Conservation (phyloP, 2,888 invertebrate species). For the Drosophila affinis region DNA sequence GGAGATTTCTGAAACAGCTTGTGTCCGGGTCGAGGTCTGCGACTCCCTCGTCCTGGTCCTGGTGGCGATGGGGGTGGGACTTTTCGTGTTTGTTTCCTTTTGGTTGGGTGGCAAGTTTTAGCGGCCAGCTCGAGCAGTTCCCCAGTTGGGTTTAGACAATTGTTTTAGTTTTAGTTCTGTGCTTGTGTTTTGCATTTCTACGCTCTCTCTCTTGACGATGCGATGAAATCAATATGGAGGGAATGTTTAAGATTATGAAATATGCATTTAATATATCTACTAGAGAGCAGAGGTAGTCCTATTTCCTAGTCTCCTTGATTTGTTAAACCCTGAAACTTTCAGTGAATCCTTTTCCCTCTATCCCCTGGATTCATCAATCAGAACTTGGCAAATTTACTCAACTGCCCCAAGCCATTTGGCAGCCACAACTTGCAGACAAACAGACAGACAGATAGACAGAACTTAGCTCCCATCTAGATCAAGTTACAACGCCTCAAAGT, state of each 20-base stretch:
- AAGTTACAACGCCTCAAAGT: constrained; percentile 48
- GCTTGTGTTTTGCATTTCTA: constrained; percentile 55
- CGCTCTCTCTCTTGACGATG: constrained; percentile 14
- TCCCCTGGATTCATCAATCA: constrained; percentile 51
- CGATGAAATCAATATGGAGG: background rate
- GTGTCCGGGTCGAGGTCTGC: constrained; percentile 20
- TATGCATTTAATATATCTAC: background rate
- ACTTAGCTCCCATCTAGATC: constrained; percentile 45
- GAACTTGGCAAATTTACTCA: constrained; percentile 46
- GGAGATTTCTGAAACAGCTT: constrained; percentile 54
- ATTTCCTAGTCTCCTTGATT: background rate
- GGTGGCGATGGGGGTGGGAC: background rate
- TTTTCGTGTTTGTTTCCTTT: constrained; percentile 15
- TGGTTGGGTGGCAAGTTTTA: constrained; percentile 16
- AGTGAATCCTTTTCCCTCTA: background rate
- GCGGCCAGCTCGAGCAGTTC: constrained; percentile 34
- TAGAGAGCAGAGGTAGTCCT: background rate
- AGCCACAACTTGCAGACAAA: constrained; percentile 48
- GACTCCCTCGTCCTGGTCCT: background rate
- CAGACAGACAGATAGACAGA: constrained; percentile 16
- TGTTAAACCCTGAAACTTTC: background rate
- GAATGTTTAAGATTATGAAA: constrained; percentile 1
- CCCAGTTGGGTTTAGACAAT: constrained; percentile 54
- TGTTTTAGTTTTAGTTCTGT: constrained; percentile 68
- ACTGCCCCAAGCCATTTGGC: constrained; percentile 58